Percentiles rank a stretch among this genome's conserved stretches.
phyloP scores from a whole-genome alignment of 2,797 vertebrate genomes.

The Enteromius fasciolatus region DNA sequence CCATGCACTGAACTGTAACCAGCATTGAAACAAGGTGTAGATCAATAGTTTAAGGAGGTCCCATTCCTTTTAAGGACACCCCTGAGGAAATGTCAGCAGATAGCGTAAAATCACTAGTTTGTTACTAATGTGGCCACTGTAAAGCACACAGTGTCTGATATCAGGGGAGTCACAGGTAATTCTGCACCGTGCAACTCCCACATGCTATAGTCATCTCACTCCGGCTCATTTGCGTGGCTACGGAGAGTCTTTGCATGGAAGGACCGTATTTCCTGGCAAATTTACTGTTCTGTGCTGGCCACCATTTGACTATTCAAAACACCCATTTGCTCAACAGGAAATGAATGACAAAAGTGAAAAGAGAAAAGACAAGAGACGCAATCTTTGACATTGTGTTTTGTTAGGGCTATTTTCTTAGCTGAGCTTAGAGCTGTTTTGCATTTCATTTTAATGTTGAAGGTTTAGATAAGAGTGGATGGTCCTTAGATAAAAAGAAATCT shows the following conservation, averaged over 20 bases:
- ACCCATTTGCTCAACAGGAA: conserved; percentile 45
- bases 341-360: conserved; percentile 21
- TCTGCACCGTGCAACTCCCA: conserved; percentile 11
- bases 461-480: conserved; percentile 6
- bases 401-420: conserved; percentile 2
- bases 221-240: conserved; percentile 74
- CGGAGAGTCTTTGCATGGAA: conserved; percentile 72
- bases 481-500: conserved; percentile 5
- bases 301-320: conserved; percentile 78
- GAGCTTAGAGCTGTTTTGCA: conserved; percentile 18
- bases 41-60: neutral
- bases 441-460: conserved; percentile 6
- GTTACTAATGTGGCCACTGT: conserved; percentile 13
- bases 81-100: conserved; percentile 7
- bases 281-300: conserved; percentile 23
- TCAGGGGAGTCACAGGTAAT: conserved; percentile 9
- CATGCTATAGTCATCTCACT: conserved; percentile 6
- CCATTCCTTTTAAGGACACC: neutral
- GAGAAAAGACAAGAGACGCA: conserved; percentile 15
- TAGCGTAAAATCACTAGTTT: conserved; percentile 21
- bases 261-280: conserved; percentile 66
- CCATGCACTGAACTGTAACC: neutral
- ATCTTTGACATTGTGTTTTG: neutral
- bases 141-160: conserved; percentile 15
- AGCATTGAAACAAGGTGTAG: neutral